Evolutionary conservation across 2,888 invertebrate species (phyloP), one percentile per base, ranked within the genome.

Genomic region (Temnothorax unifasciatus): DNA sequence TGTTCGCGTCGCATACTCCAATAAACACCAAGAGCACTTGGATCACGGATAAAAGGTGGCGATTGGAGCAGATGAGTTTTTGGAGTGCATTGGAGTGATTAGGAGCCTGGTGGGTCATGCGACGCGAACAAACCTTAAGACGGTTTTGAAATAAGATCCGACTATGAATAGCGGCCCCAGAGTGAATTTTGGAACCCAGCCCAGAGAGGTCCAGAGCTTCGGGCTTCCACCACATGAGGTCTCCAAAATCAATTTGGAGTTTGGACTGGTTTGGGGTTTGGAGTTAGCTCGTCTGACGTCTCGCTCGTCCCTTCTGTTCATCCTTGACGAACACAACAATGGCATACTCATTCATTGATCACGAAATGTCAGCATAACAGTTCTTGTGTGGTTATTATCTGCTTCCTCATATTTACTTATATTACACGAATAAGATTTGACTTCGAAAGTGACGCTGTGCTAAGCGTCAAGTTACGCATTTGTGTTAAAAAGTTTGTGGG

Each of bases 381-480:
- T 61, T 9, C 6, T 2, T 11, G 5, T 29, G 1, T 44, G 44
- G 1, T 13, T 59, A 34, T 44, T n/a, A 0, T 44, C 1, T 0
- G 13, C 8, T 6, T 66, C 44, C 8, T 6, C 29, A 6, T 29
- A 25, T 59, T 44, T 34, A 34, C 1, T 34, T 50, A 25, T 29
- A 18, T 44, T 29, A 44, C n/a, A 59, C 3, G 52, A 52, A 15
- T 50, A 50, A 50, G 21, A 64, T 41, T 52, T 50, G 21, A 18
- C 5, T 76, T 18, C 2, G 18, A 38, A 38, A 29, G 8, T 50
- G 3, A 64, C 50, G 11, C 21, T 63, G 3, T 50, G 8, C 21
- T 63, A n/a, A 50, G 18, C 52, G 11, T 76, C 13, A 64, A 52
- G 41, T 52, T 61, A 47, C 34, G 15, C 9, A 50, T 50, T 76